These are phyloP conservation scores for Brachionus rubens DNA, from an alignment of 1,140 invertebrate genomes.

Conservation along the genomic window DNA sequence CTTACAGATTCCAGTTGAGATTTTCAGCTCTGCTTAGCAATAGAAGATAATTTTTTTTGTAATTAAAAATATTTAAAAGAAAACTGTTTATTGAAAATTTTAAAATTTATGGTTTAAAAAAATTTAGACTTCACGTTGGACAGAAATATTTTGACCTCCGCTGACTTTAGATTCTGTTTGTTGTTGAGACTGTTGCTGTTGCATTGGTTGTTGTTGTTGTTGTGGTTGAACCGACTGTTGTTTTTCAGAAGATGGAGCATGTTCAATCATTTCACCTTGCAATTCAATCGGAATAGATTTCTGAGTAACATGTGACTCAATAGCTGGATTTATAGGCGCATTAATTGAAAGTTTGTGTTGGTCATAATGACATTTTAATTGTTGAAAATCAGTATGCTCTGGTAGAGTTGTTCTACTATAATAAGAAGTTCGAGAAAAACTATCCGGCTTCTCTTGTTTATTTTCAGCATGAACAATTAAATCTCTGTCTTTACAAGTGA, in stretches of 20 bases:
- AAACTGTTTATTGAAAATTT: too few species aligned
- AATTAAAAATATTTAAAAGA: too few species aligned
- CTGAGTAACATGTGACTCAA: background rate
- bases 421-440: conserved; percentile 23
- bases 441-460: conserved; percentile 37
- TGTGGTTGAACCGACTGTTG: background rate
- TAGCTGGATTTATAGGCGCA: background rate
- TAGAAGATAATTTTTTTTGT: too few species aligned
- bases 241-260: background rate
- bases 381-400: conserved; percentile 15
- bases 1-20: too few species aligned
- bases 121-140: conserved; percentile 15
- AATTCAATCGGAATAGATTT: conserved; percentile 6
- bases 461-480: conserved; percentile 32
- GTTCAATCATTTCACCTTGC: background rate
- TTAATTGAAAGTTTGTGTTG: background rate
- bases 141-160: background rate
- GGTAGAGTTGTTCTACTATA: conserved; percentile 31
- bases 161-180: background rate
- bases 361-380: conserved; percentile 3
- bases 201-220: background rate
- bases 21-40: too few species aligned
- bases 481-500: conserved; percentile 41
- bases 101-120: too few species aligned
- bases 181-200: background rate